Percentiles rank a stretch among this genome's conserved stretches.
Conservation (phyloP, 2,113 vertebrate genomes). For the Naja naja region DNA sequence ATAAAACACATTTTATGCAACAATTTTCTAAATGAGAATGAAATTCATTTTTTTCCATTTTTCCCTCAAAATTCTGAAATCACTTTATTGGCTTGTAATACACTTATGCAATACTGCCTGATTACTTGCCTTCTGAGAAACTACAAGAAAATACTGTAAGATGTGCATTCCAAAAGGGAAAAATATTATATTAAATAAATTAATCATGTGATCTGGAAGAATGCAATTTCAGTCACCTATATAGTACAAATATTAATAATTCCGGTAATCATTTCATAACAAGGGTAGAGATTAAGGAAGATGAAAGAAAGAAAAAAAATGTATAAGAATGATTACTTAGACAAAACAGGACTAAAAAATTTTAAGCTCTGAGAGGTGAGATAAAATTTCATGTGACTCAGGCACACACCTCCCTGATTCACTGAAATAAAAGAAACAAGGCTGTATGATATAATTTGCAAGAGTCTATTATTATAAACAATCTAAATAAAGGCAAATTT, state of each 20-base stretch:
- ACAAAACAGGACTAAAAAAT: not conserved
- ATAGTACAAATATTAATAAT: constrained; percentile 48
- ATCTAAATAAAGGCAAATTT: not conserved
- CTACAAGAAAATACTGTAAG: constrained; percentile 19
- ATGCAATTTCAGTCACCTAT: constrained; percentile 27
- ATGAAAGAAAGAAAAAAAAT: not conserved
- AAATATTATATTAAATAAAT: constrained; percentile 56
- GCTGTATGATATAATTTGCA: not conserved
- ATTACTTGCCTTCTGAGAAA: not conserved
- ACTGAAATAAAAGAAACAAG: not conserved
- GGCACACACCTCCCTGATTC: not conserved
- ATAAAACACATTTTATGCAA: not conserved
- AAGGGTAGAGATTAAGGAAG: constrained; percentile 8
- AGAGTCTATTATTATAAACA: not conserved
- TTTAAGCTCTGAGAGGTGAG: not conserved
- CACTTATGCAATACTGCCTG: constrained; percentile 2
- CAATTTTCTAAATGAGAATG: not conserved
- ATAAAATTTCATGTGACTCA: not conserved
- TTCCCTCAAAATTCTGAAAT: not conserved
- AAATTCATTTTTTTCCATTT: not conserved
- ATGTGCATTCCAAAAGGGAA: not conserved
- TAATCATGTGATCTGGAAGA: constrained; percentile 40
- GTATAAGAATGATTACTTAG: not conserved
- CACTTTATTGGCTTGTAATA: not conserved
- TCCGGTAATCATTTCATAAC: constrained; percentile 23